Base-by-base conservation (phyloP, 2,888 invertebrate species). In the Pristionchus japonicus region DNA sequence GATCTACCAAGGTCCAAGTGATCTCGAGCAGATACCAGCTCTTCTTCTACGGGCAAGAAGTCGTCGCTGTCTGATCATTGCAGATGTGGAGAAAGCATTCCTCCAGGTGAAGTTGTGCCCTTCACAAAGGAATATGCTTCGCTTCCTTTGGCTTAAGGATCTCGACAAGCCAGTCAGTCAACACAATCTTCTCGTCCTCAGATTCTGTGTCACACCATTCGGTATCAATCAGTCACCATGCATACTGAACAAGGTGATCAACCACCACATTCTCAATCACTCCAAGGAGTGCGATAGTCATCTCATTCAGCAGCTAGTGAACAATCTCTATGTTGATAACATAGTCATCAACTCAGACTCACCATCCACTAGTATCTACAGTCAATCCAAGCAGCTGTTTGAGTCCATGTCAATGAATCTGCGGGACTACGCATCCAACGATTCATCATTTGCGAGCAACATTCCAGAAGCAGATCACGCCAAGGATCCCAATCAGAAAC, bases 251-350 rank as follows among this genome's bases (percentile, higher is more conserved):
- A 86, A 67, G 11, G 74, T 90, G 3, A 89, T 93, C 20, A 67
- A 87, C 23, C 61, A 89, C 31, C 90, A 89, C 82, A 61, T 91
- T 13, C 2, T 34, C 2, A 49, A 49, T 0, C 31, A 23, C 3
- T 9, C 34, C 3, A 27, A 31, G 15, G 13, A 70, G 34, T 34
- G n/a, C 27, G 77, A 80, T 34, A 3, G 23, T 43, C 43, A n/a
- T 23, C 31, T 47, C 80, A 27, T 43, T 31, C 37, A 49, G 85
- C 47, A 27, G 43, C 13, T 80, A 40, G 77, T 47, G 13, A 23
- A 17, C 0, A 84, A 88, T 27, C 4, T 88, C 9, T 90, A 90
- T 64, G 90, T 90, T 13, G 89, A 90, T 57, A 90, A 90, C 57
- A 64, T 89, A 0, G 0, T 90, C 20, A 7, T 90, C 31, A 47